Evolutionary conservation across 2,797 vertebrate species (phyloP).

Genomic region (Acanthis flammea): DNA sequence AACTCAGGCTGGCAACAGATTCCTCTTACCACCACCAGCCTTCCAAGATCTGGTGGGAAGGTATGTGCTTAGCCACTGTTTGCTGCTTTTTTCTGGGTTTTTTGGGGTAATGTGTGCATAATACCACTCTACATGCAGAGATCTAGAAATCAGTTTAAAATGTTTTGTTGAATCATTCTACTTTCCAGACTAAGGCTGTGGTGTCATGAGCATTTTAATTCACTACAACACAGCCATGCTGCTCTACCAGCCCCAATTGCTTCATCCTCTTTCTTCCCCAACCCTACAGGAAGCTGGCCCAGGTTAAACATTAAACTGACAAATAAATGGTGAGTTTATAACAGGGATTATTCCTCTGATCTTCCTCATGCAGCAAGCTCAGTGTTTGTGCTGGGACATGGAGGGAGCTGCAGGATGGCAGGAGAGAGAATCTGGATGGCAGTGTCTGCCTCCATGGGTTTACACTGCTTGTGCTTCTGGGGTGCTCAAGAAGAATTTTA

Average conservation of each 20-base stretch:
- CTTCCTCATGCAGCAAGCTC: neutral
- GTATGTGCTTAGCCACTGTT: neutral
- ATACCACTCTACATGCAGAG: neutral
- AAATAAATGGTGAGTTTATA: neutral
- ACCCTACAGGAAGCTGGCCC: no score
- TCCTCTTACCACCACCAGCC: neutral
- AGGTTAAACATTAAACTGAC: neutral
- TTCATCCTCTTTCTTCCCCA: neutral
- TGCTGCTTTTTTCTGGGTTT: accelerated
- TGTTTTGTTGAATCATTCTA: neutral
- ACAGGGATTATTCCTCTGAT: neutral
- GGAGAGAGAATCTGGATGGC: neutral
- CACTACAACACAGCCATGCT: neutral
- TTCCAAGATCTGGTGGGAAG: neutral
- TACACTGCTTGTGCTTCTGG: neutral
- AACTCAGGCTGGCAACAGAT: neutral
- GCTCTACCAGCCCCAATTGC: accelerated
- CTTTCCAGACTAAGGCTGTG: neutral
- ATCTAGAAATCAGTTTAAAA: neutral
- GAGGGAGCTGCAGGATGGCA: neutral
- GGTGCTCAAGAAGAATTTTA: neutral
- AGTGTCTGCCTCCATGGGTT: neutral
- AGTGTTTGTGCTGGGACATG: neutral
- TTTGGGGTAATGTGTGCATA: neutral
- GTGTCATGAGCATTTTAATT: neutral